Base-by-base conservation (phyloP, 2,113 vertebrate genomes). In the Hystrix cristata region DNA sequence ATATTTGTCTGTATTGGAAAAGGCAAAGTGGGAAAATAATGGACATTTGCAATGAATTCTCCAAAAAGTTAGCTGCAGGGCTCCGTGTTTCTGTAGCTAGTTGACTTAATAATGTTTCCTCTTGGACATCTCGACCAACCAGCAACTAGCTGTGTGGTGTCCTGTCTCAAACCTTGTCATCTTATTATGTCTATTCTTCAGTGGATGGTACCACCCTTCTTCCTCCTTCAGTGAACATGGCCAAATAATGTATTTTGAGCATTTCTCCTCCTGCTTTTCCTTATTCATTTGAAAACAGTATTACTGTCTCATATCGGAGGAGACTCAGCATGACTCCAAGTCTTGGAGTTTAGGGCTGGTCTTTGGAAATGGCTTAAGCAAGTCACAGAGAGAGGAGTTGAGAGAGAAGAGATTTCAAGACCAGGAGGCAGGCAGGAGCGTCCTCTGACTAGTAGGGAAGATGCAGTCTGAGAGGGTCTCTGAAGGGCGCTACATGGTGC, bases 11-110 rank as follows among this genome's bases (percentile, higher is more conserved):
- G 62, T 38, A 90, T 43, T 89, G 9, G 21, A 94, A 92, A 80
- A 84, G 57, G 57, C 43, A 86, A 82, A 83, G 89, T 72, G 57
- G 48, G 51, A 81, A 88, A 91, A 93, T n/a, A 69, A 43, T 69
- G n/a, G 31, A 60, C 31, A 95, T 93, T 67, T 72, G 16, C 15
- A 43, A 9, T 51, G 46, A 76, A 18, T 14, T 95, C n/a, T 94
- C 51, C 34, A 67, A 27, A 86, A 80, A 74, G 14, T 29, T 67
- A 89, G 12, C 34, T 29, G 27, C 19, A 59, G 15, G 74, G 25
- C 23, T 80, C 15, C 2, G 43, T n/a, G 78, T 46, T 62, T 83
- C 1, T 43, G 53, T 53, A 59, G 67, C 14, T 31, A 14, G 25
- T 59, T 78, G 48, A 9, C n/a, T 69, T 94, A 29, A 78, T 59